These are phyloP conservation scores for Tenthredo livida DNA, from an alignment of 2,888 invertebrate genomes.

Conservation along the genomic window DNA sequence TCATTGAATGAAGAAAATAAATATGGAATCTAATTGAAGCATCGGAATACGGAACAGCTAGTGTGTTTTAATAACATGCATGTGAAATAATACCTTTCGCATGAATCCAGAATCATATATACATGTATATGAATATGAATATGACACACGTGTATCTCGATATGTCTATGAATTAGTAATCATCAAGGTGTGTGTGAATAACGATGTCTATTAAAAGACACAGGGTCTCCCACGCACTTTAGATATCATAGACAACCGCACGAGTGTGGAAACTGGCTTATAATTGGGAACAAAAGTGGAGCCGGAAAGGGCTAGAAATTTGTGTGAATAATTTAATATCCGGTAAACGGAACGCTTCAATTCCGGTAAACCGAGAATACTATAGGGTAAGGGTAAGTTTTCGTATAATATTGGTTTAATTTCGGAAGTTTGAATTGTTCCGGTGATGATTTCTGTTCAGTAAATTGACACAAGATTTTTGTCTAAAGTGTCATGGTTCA, in stretches of 20 bases:
- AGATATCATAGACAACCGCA: neutral
- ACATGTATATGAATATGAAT: no score
- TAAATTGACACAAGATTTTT: neutral
- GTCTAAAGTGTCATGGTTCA: neutral
- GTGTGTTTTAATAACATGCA: neutral
- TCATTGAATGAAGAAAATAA: neutral
- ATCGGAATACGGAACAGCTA: neutral
- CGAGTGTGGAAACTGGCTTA: neutral
- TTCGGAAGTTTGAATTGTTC: neutral
- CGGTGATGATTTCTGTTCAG: neutral
- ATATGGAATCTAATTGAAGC: neutral
- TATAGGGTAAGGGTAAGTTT: no score
- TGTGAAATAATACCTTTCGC: neutral
- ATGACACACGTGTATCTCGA: neutral
- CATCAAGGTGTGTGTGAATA: constrained; percentile 5
- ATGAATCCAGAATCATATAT: neutral
- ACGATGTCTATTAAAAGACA: constrained; percentile 34
- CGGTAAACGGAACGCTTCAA: neutral
- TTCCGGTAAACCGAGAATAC: neutral
- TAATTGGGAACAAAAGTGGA: neutral
- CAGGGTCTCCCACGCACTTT: constrained; percentile 1
- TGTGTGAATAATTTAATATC: neutral
- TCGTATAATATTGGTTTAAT: no score
- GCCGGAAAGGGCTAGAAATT: neutral
- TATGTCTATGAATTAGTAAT: neutral